These are phyloP conservation scores for Deilephila elpenor DNA, from an alignment of 2,888 invertebrate genomes.

Conservation along the genomic window DNA sequence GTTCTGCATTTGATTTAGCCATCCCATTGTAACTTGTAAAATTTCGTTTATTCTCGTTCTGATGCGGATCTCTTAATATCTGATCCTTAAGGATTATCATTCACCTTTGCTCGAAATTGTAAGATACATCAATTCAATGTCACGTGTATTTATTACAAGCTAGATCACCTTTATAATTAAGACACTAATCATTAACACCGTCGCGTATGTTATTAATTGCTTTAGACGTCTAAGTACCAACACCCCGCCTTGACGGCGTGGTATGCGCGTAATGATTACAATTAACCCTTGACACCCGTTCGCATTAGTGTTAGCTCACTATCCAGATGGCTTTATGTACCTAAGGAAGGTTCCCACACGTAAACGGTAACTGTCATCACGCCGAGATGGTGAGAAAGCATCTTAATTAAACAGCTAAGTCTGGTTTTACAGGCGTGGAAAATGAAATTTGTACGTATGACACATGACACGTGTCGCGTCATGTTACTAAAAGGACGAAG, in stretches of 20 bases:
- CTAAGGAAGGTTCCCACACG: not conserved
- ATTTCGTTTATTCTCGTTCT: no score
- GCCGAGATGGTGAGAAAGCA: not conserved
- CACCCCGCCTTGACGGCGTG: not conserved
- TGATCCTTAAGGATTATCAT: no score
- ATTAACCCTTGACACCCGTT: slow-evolving; percentile 18
- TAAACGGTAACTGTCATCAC: slow-evolving; percentile 5
- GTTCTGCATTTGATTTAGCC: no score
- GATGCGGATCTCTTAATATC: no score
- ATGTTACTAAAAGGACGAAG: no score
- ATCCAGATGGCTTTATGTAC: not conserved
- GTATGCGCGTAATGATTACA: slow-evolving; percentile 8
- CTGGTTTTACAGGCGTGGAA: no score
- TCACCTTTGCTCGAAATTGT: no score
- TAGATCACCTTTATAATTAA: not conserved
- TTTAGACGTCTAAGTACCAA: not conserved
- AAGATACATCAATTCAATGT: no score
- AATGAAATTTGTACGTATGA: no score
- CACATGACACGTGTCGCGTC: no score
- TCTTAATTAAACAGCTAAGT: not conserved
- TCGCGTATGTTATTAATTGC: not conserved
- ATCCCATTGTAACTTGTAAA: no score
- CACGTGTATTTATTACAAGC: not conserved
- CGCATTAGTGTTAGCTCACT: slow-evolving; percentile 8
- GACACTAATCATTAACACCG: not conserved